Evolutionary conservation across 2,113 vertebrate species (phyloP).

Genomic region (Stomatorhinus ivindoensis): DNA sequence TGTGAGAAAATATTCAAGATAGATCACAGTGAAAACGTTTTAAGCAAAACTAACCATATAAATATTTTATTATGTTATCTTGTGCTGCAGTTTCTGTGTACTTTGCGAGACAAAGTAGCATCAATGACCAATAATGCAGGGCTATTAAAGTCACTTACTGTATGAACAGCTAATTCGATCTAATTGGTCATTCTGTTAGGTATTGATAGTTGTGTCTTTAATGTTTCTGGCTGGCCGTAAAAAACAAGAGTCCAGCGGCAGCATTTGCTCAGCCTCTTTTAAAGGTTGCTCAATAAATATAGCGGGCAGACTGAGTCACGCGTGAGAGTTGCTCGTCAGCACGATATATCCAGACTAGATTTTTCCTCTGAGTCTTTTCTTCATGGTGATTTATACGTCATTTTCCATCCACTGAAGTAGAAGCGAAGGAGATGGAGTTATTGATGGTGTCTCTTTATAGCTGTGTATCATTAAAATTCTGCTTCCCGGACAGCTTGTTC

Average conservation of each 20-base stretch:
- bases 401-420: not conserved
- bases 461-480: not conserved
- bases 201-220: slow-evolving; percentile 4
- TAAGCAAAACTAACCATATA: not conserved
- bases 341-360: not conserved
- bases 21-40: not conserved
- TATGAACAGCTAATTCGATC: not conserved
- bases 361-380: not conserved
- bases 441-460: not conserved
- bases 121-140: not conserved
- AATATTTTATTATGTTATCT: slow-evolving; percentile 5
- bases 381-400: not conserved
- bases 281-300: not conserved
- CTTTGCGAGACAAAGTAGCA: not conserved
- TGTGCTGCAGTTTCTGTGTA: not conserved
- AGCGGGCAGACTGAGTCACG: not conserved
- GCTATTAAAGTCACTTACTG: slow-evolving; percentile 11
- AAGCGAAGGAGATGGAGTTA: not conserved
- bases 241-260: not conserved
- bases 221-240: not conserved
- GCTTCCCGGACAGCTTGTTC: not conserved
- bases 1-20: not conserved
- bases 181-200: slow-evolving; percentile 1
- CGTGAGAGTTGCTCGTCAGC: not conserved
- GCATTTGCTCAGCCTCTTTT: not conserved